Base-by-base conservation (phyloP, 2,888 invertebrate genomes). In the Apamea epomidion region DNA sequence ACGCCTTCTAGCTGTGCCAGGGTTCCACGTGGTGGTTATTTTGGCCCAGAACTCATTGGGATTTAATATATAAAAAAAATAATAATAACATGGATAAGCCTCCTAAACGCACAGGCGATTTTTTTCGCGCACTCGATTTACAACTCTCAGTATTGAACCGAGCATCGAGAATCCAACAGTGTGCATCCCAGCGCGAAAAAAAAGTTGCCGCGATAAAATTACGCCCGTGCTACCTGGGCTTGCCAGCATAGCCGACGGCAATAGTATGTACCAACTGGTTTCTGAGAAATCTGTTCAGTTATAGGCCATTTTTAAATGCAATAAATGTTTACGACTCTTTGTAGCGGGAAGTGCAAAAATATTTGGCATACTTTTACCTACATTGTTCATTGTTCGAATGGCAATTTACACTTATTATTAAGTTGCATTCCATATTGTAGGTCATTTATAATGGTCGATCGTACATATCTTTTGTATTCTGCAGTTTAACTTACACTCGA, bases 321-420 rank as follows among this genome's bases (percentile, higher is more conserved):
- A 87, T 91, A 87, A 90, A 89, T 87, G 87, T 90, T 91, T 91
- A 91, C 85, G 68, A 81, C 87, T 82, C 88, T 88, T 91, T 91
- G 90, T 91, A 74, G 84, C 74, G 81, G 78, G 85, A 86, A 83
- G 80, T 82, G 78, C 72, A 83, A 82, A 88, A 89, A 88, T 89
- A 88, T 91, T 89, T 87, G 90, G 90, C 89, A 88, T 86, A 87
- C 82, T 85, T 85, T 81, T 75, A 85, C 42, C 42, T 42, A 42
- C 82, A 91, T 88, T 89, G 91, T 90, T 84, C 87, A 84, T 90
- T 90, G 90, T 88, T 87, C 76, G 73, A 74, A 68, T 70, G 74
- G 77, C 74, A 86, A 85, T 90, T 86, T 82, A 84, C 82, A 81
- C 78, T 83, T 85, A 78, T 83, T 85, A 83, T 87, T 54, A 54